Evolutionary conservation across 1,140 invertebrate genomes (phyloP).

Genomic region (Nixonia krombeini): DNA sequence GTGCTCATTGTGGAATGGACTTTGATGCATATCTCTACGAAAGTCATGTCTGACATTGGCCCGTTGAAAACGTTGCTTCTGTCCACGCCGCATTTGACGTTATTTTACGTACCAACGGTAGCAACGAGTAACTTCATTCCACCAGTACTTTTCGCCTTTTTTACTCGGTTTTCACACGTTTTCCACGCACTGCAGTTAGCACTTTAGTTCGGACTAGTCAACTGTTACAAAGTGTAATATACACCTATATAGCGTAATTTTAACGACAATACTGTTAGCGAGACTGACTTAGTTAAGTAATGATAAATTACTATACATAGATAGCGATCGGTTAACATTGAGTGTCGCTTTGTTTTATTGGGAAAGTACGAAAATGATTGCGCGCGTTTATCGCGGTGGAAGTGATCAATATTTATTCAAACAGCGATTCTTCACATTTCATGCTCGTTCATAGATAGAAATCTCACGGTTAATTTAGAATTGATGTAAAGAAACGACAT

Average conservation of each 20-base stretch:
- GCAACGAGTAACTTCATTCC: neutral
- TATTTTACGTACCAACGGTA: neutral
- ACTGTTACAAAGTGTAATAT: too few relatives aligned
- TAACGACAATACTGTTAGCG: constrained; percentile 41
- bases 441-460: too few relatives aligned
- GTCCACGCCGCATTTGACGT: neutral
- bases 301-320: constrained; percentile 17
- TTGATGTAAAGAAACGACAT: too few relatives aligned
- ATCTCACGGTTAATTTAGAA: too few relatives aligned
- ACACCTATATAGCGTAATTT: constrained; percentile 16
- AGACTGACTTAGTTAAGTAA: constrained; percentile 44
- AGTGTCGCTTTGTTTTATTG: constrained; percentile 9
- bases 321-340: constrained; percentile 19
- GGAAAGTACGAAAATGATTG: constrained; percentile 21
- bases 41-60: neutral
- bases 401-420: constrained; percentile 22
- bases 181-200: too few relatives aligned
- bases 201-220: neutral
- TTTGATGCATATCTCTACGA: neutral
- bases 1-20: constrained; percentile 6
- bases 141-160: too few relatives aligned
- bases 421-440: constrained; percentile 38
- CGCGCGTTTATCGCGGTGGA: too few relatives aligned
- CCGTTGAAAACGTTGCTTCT: neutral
- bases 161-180: too few relatives aligned